Conservation (phyloP, 2,888 invertebrate genomes). For the Pollenia angustigena region DNA sequence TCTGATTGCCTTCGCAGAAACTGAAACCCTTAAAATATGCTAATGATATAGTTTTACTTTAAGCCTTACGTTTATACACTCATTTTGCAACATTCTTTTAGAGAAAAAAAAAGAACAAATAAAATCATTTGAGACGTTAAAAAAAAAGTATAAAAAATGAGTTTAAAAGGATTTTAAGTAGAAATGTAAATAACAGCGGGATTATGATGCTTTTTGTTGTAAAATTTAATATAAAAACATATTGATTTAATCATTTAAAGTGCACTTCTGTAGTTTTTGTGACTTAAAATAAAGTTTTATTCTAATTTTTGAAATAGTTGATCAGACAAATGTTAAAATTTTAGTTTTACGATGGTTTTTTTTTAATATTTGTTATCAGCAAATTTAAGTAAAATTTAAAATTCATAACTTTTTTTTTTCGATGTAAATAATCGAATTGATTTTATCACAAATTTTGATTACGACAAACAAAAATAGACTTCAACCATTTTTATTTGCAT, state of each 20-base stretch:
- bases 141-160: not conserved
- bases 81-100: not conserved
- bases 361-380: not conserved
- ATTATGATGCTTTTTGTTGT: no score
- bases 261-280: not conserved
- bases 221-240: no score
- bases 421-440: not conserved
- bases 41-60: constrained; percentile 17
- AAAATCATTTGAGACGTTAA: not conserved
- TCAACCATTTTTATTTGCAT: constrained; percentile 37
- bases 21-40: constrained; percentile 39
- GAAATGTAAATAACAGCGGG: not conserved
- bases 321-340: no score
- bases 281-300: not conserved
- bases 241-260: no score
- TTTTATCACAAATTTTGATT: not conserved
- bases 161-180: not conserved
- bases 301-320: no score
- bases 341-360: not conserved
- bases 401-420: not conserved
- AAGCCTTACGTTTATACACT: constrained; percentile 15
- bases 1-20: not conserved
- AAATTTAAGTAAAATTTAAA: not conserved
- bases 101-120: not conserved
- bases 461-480: not conserved